A percentile compares a stretch with the other conserved stretches of the same genome.
Evolutionary conservation across 2,888 invertebrate genomes (phyloP).

Genomic region (Unio delphinus): DNA sequence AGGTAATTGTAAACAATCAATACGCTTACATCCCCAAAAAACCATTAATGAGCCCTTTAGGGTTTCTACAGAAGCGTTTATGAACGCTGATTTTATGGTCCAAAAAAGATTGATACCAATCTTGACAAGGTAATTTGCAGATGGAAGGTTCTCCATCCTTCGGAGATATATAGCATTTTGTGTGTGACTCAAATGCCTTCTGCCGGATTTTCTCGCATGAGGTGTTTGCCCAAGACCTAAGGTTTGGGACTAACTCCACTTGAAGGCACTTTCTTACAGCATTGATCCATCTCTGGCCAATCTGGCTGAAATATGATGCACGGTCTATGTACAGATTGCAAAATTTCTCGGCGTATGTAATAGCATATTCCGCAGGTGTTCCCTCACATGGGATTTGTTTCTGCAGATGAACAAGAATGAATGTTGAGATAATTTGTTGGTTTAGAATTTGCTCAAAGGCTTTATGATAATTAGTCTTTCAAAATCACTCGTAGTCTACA

Average conservation of each 20-base stretch:
- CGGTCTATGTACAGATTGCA: slow-evolving; percentile 10
- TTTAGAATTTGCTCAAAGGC: too few species aligned
- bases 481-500: too few species aligned
- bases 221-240: not conserved
- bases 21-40: too few species aligned
- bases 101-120: slow-evolving; percentile 13
- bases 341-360: slow-evolving; percentile 15
- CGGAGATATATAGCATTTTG: slow-evolving; percentile 15
- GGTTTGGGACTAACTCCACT: slow-evolving; percentile 7
- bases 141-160: slow-evolving; percentile 12
- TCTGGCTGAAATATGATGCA: slow-evolving; percentile 5
- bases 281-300: slow-evolving; percentile 19
- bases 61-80: too few species aligned
- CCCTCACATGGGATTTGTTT: slow-evolving; percentile 8
- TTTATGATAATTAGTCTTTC: too few species aligned
- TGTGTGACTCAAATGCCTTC: slow-evolving; percentile 18
- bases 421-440: not conserved
- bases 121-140: slow-evolving; percentile 15
- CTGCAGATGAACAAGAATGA: slow-evolving; percentile 4
- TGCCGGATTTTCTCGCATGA: slow-evolving; percentile 12
- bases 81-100: slow-evolving; percentile 10
- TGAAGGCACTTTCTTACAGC: slow-evolving; percentile 16
- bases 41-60: too few species aligned
- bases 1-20: too few species aligned
- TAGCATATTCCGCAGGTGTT: slow-evolving; percentile 11